phyloP scores from a whole-genome alignment of 2,113 vertebrate species.

The Rana temporaria region DNA sequence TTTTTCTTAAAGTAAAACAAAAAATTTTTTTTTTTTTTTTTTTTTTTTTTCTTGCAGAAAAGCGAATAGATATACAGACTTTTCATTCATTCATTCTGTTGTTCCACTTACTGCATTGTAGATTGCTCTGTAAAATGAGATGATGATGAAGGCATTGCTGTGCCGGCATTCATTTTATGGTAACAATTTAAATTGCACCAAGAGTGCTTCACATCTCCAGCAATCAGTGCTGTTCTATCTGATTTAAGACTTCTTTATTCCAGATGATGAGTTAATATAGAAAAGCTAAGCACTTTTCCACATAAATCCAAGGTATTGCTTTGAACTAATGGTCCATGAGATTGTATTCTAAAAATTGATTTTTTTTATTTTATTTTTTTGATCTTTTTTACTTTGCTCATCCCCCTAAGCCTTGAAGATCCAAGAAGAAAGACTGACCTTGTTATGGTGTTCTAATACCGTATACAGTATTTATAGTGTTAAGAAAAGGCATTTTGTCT shows the following conservation, averaged over 20 bases:
- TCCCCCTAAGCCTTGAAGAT: not conserved
- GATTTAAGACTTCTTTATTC: not conserved
- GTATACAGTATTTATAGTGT: not conserved
- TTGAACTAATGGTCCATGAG: conserved; percentile 37
- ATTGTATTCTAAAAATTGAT: conserved; percentile 31
- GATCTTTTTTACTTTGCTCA: not conserved
- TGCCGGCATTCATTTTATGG: too few relatives aligned
- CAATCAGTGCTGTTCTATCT: not conserved
- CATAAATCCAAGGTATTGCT: conserved; percentile 8
- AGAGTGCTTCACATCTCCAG: not conserved
- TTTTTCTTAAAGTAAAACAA: too few relatives aligned
- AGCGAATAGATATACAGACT: too few relatives aligned
- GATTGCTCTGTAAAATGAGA: too few relatives aligned
- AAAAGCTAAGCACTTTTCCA: not conserved
- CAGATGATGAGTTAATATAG: not conserved
- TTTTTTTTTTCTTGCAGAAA: too few relatives aligned
- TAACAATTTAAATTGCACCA: too few relatives aligned
- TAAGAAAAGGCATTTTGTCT: too few relatives aligned
- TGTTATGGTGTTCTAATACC: not conserved
- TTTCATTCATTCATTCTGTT: too few relatives aligned
- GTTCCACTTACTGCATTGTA: too few relatives aligned
- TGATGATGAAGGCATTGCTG: too few relatives aligned
- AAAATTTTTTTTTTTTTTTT: too few relatives aligned
- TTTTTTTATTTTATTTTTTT: not conserved
- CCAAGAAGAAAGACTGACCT: not conserved